Base-by-base conservation (phyloP, 2,113 vertebrate genomes). In the Embiotoca jacksoni region DNA sequence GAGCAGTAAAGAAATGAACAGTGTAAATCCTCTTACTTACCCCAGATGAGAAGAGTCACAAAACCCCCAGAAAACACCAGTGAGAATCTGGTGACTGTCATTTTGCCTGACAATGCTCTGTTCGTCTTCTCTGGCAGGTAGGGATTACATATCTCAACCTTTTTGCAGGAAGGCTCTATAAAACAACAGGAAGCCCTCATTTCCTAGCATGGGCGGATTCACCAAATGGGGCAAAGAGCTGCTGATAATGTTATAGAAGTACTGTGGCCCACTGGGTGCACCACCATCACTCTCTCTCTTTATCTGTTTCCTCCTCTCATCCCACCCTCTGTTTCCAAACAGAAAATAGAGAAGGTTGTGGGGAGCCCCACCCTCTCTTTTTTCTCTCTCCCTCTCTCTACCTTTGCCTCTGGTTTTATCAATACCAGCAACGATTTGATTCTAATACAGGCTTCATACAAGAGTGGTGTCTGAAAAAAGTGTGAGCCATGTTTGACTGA, bases 131-230 rank as follows among this genome's bases (percentile, higher is more conserved):
- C 67, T 83, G 85, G 78, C 83, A 81, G 72, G 69, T 39, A 67
- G 65, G 59, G 78, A 91, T 93, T 82, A 93, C 75, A 90, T 92
- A 88, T 92, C 92, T 89, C 75, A 87, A 88, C 84, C 87, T 93
- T 94, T 83, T 67, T 67, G 82, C 90, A 94, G 92, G 94, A 94
- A 94, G 88, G 72, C 85, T 91, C 75, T 91, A 76, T 86, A 90
- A 94, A 94, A 91, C 84, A 94, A 95, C 94, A 95, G 94, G 94
- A 95, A 94, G 89, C 82, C 67, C 88, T 88, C 81, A 84, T 92
- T 94, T 95, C 94, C 94, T 91, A 88, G 84, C 88, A 92, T 92
- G 93, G 94, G 92, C 77, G 91, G 84, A 89, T 87, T 93, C 84
- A 81, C 82, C 85, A 80, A 91, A 89, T 77, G 86, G 85, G 78